Percentiles rank a stretch among this genome's conserved stretches.
These are phyloP conservation scores for Drosophila bifasciata DNA, from an alignment of 1,140 invertebrate genomes.

Conservation along the genomic window DNA sequence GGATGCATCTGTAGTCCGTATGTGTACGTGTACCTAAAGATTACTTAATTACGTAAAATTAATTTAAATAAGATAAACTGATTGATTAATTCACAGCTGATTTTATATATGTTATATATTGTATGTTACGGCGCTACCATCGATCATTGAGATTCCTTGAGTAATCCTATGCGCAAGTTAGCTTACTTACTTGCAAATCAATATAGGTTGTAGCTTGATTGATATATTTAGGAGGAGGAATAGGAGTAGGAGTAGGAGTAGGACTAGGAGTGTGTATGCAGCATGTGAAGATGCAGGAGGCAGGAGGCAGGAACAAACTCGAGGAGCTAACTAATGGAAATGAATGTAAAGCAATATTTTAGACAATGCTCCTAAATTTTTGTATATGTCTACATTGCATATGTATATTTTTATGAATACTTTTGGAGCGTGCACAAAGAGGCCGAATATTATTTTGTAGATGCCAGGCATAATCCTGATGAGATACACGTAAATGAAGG, in stretches of 20 bases:
- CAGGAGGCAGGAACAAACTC: not conserved
- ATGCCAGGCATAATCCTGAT: conserved; percentile 3
- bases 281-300: too few species aligned
- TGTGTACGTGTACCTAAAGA: conserved; percentile 47
- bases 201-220: conserved; percentile 42
- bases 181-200: conserved; percentile 33
- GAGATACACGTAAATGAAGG: conserved; percentile 38
- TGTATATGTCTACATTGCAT: conserved; percentile 7
- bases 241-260: too few species aligned
- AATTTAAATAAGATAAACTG: conserved; percentile 56
- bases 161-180: not conserved
- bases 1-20: too few species aligned
- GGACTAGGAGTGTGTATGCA: too few species aligned
- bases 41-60: conserved; percentile 49
- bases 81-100: conserved; percentile 54
- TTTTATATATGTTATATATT: conserved; percentile 30
- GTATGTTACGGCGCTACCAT: conserved; percentile 29
- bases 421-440: conserved; percentile 48
- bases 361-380: conserved; percentile 37
- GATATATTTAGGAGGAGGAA: conserved; percentile 6
- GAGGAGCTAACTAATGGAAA: conserved; percentile 20
- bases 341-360: conserved; percentile 63
- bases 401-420: conserved; percentile 68
- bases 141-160: conserved; percentile 30
- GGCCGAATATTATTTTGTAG: conserved; percentile 36